Percentiles rank a stretch among this genome's conserved stretches.
Conservation (phyloP, 2,797 vertebrate genomes). For the Phataginus tricuspis region DNA sequence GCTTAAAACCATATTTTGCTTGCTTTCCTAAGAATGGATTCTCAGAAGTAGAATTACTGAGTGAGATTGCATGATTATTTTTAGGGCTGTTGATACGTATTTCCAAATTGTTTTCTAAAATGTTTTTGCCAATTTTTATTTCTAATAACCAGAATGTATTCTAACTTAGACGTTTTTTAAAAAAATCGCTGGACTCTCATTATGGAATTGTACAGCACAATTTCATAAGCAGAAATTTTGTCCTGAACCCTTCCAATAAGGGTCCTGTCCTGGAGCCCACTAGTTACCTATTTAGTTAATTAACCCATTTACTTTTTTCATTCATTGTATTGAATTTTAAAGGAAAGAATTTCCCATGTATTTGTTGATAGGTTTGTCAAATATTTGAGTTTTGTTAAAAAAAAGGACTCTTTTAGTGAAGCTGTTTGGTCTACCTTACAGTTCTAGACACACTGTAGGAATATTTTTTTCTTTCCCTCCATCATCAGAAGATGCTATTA, state of each 20-base stretch:
- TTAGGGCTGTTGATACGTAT: neutral
- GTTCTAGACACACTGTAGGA: neutral
- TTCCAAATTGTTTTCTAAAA: conserved; percentile 23
- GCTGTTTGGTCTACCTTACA: neutral
- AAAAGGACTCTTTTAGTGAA: neutral
- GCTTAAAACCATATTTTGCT: neutral
- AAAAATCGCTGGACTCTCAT: neutral
- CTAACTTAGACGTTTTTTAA: neutral
- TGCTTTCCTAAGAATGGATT: conserved; percentile 14
- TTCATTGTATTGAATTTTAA: neutral
- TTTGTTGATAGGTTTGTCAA: neutral
- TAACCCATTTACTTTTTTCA: neutral
- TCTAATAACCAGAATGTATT: neutral
- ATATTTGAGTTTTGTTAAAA: conserved; percentile 2
- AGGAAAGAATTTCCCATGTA: neutral
- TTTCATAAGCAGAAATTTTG: neutral
- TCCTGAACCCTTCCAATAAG: neutral
- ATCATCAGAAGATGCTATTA: neutral
- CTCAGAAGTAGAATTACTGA: neutral
- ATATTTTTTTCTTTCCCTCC: neutral
- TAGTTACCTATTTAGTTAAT: neutral
- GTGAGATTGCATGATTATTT: neutral
- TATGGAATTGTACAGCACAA: neutral
- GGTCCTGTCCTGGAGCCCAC: neutral
- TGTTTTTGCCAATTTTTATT: neutral